Percentiles rank a stretch among this genome's conserved stretches.
phyloP scores from a whole-genome alignment of 2,797 vertebrate species.

The Artibeus lituratus region DNA sequence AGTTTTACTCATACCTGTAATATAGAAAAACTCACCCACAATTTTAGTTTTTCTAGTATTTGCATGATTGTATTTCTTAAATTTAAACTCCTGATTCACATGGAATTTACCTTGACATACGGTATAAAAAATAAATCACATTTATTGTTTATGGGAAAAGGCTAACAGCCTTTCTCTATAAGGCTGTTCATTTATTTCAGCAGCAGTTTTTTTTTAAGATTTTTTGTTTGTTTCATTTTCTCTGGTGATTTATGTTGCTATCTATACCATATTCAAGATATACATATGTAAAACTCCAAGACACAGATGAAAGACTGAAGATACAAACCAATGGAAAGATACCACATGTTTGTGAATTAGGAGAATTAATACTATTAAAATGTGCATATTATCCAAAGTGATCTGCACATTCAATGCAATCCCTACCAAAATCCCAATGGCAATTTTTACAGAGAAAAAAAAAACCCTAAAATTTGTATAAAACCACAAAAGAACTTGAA shows the following conservation, averaged over 20 bases:
- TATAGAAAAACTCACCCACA: neutral
- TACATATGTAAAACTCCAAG: neutral
- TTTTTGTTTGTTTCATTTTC: neutral
- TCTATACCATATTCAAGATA: neutral
- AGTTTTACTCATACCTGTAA: neutral
- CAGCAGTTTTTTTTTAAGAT: neutral
- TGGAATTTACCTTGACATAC: neutral
- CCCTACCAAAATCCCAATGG: neutral
- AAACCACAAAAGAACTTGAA: neutral
- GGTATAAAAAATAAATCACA: neutral
- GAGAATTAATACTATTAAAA: neutral
- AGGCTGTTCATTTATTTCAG: neutral
- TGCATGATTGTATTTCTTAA: neutral
- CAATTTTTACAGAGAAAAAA: neutral
- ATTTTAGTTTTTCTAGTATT: neutral
- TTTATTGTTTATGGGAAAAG: neutral
- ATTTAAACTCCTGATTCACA: neutral
- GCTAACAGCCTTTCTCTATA: neutral
- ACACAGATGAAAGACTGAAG: neutral
- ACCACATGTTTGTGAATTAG: neutral
- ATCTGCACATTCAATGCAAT: neutral
- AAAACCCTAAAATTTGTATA: neutral
- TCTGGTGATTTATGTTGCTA: neutral
- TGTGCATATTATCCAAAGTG: neutral
- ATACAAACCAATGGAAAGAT: neutral